A percentile compares a stretch with the other conserved stretches of the same genome.
Evolutionary conservation across 2,888 invertebrate species (phyloP).

Genomic region (Drosophila pseudotakahashii): DNA sequence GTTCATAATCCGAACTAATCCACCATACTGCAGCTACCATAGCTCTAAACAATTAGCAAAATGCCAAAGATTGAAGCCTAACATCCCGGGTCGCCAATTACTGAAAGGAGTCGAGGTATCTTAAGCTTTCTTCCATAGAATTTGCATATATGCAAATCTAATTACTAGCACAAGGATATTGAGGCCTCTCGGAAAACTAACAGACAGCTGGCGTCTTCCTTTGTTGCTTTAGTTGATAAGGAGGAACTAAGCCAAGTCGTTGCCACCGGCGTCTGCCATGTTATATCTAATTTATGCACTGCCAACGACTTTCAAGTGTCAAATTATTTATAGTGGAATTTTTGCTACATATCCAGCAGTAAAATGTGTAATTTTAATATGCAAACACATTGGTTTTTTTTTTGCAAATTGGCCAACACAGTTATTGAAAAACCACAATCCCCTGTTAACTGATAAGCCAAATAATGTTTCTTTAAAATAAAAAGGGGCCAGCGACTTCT

Average conservation of each 20-base stretch:
- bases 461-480: slow-evolving; percentile 29
- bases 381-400: slow-evolving; percentile 22
- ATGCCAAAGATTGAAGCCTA: not conserved
- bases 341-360: slow-evolving; percentile 47
- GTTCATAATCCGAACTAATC: not conserved
- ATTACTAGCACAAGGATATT: slow-evolving; percentile 26
- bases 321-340: slow-evolving; percentile 67
- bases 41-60: slow-evolving; percentile 18
- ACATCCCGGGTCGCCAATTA: slow-evolving; percentile 4
- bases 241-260: slow-evolving; percentile 15
- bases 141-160: slow-evolving; percentile 46
- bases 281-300: slow-evolving; percentile 56
- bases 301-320: slow-evolving; percentile 44
- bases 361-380: slow-evolving; percentile 7
- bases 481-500: not conserved
- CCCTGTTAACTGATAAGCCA: slow-evolving; percentile 60
- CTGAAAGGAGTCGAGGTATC: not conserved
- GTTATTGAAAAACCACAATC: slow-evolving; percentile 60
- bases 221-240: slow-evolving; percentile 14
- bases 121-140: not conserved
- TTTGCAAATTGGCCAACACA: slow-evolving; percentile 15
- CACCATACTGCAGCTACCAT: not conserved
- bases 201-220: slow-evolving; percentile 9
- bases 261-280: slow-evolving; percentile 40
- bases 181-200: slow-evolving; percentile 5